These are phyloP conservation scores for Kryptopterus vitreolus DNA, from an alignment of 2,797 vertebrate species.

Conservation along the genomic window DNA sequence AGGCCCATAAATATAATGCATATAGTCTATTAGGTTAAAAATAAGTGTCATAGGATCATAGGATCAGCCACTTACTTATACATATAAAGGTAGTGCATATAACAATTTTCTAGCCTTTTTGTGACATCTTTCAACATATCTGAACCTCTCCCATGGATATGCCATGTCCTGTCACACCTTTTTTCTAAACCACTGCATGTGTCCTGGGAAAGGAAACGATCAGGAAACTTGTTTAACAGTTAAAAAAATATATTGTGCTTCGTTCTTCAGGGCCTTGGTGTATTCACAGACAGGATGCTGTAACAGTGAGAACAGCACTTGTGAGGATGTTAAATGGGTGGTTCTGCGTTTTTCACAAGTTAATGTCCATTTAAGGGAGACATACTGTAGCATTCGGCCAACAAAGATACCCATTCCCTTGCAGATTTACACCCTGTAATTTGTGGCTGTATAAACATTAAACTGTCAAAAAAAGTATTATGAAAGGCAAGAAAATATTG, in stretches of 20 bases:
- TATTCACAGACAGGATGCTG: neutral
- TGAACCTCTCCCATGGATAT: neutral
- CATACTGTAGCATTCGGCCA: slow-evolving; percentile 11
- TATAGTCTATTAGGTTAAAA: too few relatives aligned
- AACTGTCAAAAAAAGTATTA: slow-evolving; percentile 1
- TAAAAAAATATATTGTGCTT: slow-evolving; percentile 16
- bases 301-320: neutral
- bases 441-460: slow-evolving; percentile 35
- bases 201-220: slow-evolving; percentile 52
- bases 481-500: neutral
- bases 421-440: slow-evolving; percentile 30
- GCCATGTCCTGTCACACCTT: slow-evolving; percentile 3
- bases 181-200: slow-evolving; percentile 14
- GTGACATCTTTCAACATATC: slow-evolving; percentile 23
- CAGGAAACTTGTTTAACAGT: slow-evolving; percentile 38
- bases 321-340: slow-evolving; percentile 13
- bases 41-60: too few relatives aligned
- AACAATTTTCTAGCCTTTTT: neutral
- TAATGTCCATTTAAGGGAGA: slow-evolving; percentile 9
- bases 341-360: slow-evolving; percentile 32
- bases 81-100: too few relatives aligned
- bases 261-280: slow-evolving; percentile 23
- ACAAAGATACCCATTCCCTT: slow-evolving; percentile 15
- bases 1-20: too few relatives aligned
- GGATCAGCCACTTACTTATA: too few relatives aligned